Conservation (phyloP, 2,113 vertebrate genomes). For the Oreochromis aureus region DNA sequence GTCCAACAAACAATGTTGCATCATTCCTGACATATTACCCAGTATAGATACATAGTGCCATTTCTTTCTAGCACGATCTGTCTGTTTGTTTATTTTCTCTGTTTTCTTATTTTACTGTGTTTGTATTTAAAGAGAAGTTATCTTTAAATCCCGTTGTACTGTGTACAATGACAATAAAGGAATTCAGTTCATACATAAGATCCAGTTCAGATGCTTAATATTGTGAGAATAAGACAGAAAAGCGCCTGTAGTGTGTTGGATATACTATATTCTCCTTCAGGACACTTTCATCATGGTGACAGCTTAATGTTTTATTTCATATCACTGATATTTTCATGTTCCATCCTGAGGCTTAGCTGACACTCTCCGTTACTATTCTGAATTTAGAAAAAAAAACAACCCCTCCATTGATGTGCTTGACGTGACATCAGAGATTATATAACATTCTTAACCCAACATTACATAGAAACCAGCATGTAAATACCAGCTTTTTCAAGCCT, state of each 20-base stretch:
- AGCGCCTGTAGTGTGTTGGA: neutral
- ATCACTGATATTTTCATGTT: neutral
- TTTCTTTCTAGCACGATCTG: no score
- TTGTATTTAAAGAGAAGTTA: neutral
- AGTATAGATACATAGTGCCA: no score
- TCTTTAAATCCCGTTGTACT: neutral
- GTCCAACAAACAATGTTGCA: no score
- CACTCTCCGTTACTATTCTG: neutral
- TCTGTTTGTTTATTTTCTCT: no score
- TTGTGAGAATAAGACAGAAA: neutral
- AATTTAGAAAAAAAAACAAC: neutral
- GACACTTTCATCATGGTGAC: neutral
- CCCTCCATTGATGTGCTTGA: neutral
- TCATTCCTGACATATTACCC: no score
- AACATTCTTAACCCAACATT: neutral
- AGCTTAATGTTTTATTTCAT: neutral
- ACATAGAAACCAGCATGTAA: neutral
- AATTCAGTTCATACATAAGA: accelerated
- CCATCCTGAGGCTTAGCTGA: neutral
- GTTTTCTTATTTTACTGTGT: neutral
- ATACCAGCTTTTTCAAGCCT: neutral
- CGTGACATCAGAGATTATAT: neutral
- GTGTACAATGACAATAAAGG: neutral
- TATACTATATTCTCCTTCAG: neutral
- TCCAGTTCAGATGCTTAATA: neutral